phyloP scores from a whole-genome alignment of 2,113 vertebrate species.

The Lamprotornis superbus region DNA sequence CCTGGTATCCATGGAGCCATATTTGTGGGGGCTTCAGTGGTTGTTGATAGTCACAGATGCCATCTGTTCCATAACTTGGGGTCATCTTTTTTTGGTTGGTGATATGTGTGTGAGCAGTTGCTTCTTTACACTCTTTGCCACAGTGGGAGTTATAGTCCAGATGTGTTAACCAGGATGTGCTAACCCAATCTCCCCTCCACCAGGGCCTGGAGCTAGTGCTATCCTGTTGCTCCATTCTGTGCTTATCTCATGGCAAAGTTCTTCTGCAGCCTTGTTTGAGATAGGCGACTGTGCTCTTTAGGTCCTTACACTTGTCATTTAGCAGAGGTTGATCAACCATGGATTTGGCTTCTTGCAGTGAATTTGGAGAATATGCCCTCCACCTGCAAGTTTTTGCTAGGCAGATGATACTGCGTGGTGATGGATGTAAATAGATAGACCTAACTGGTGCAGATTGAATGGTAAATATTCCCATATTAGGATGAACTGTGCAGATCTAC shows the following conservation, averaged over 20 bases:
- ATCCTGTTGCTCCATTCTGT: not conserved
- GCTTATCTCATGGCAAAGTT: not conserved
- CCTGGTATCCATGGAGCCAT: not conserved
- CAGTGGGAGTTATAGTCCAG: not conserved
- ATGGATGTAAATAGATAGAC: not conserved
- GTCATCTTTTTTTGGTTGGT: not conserved
- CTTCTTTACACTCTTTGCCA: not conserved
- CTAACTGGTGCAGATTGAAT: not conserved
- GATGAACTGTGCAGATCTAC: not conserved
- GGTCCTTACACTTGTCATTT: not conserved
- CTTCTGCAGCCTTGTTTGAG: not conserved
- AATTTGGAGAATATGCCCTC: not conserved
- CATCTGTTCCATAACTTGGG: not conserved
- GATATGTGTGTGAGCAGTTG: not conserved
- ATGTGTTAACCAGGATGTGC: not conserved
- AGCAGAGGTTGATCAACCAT: not conserved
- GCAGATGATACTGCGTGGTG: not conserved
- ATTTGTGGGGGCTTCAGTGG: not conserved
- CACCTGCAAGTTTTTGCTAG: accelerated
- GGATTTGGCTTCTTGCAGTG: not conserved
- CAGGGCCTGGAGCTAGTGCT: not conserved
- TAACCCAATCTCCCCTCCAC: not conserved
- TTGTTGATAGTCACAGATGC: not conserved
- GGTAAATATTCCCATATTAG: not conserved
- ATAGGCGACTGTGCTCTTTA: not conserved